A percentile compares a stretch with the other conserved stretches of the same genome.
phyloP scores from a whole-genome alignment of 1,140 invertebrate genomes.

The Drosophila subpulchrella region DNA sequence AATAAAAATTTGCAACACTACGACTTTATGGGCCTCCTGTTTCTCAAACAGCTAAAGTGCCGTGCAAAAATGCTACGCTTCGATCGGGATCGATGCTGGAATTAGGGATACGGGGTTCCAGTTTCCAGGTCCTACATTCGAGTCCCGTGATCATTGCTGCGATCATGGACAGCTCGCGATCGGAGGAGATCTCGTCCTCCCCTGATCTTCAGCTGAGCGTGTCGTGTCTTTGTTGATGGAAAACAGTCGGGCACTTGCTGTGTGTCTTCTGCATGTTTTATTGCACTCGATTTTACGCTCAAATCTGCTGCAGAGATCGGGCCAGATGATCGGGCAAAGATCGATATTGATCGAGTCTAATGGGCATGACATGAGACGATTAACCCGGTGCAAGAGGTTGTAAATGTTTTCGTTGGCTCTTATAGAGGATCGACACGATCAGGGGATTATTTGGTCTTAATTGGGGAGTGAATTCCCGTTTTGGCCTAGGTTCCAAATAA shows the following conservation, averaged over 20 bases:
- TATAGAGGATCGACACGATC: slow-evolving; percentile 25
- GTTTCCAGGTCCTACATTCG: slow-evolving; percentile 7
- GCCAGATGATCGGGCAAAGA: slow-evolving; percentile 34
- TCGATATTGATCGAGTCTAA: slow-evolving; percentile 46
- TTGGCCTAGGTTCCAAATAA: not conserved
- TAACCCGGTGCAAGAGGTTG: slow-evolving; percentile 39
- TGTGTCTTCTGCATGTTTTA: slow-evolving; percentile 46
- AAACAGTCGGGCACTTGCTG: slow-evolving; percentile 71
- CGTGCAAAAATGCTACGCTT: slow-evolving; percentile 74
- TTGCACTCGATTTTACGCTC: slow-evolving; percentile 79
- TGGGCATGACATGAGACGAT: slow-evolving; percentile 70
- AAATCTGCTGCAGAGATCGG: slow-evolving; percentile 32
- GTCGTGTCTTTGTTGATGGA: slow-evolving; percentile 60
- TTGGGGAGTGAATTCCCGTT: slow-evolving; percentile 8
- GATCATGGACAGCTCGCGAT: slow-evolving; percentile 72
- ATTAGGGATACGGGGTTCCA: slow-evolving; percentile 5
- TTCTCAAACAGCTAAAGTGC: slow-evolving; percentile 60
- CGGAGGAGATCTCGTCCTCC: slow-evolving; percentile 13
- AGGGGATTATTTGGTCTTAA: not conserved
- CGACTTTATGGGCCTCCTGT: slow-evolving; percentile 50
- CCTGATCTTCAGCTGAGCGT: slow-evolving; percentile 48
- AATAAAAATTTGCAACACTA: slow-evolving; percentile 82
- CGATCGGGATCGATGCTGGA: slow-evolving; percentile 5
- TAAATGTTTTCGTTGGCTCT: slow-evolving; percentile 23
- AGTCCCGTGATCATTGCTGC: slow-evolving; percentile 59